Percentiles rank a stretch among this genome's conserved stretches.
Conservation (phyloP, 2,888 invertebrate genomes). For the Thymelicus acteon region DNA sequence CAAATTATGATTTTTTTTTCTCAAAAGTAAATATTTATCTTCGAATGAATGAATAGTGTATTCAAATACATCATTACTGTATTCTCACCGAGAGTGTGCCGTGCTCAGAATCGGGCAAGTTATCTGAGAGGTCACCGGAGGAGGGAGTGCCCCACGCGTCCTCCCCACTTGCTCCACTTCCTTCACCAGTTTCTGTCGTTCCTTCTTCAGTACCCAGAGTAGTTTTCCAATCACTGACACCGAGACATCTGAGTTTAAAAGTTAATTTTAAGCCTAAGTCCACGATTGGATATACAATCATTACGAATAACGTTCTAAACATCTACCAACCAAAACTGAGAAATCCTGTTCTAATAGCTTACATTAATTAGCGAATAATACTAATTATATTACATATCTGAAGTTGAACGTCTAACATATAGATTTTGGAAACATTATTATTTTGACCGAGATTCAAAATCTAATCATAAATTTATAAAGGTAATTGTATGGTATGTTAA, state of each 20-base stretch:
- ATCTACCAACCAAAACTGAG: background rate
- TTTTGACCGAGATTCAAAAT: background rate
- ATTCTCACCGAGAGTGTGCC: constrained; percentile 86
- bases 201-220: constrained; percentile 86
- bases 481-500: background rate
- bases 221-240: constrained; percentile 85
- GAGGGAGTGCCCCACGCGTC: constrained; percentile 96
- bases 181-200: constrained; percentile 87
- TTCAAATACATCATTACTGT: constrained; percentile 1
- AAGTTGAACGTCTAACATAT: background rate
- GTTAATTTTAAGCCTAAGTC: background rate
- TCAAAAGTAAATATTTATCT: too few species aligned
- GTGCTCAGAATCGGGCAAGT: constrained; percentile 88
- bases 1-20: too few species aligned
- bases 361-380: background rate
- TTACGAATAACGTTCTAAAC: background rate
- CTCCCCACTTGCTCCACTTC: constrained; percentile 93
- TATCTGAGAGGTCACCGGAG: constrained; percentile 92
- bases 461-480: background rate
- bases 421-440: background rate
- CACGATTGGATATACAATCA: background rate
- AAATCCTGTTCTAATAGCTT: constrained; percentile 2
- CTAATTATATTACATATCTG: background rate
- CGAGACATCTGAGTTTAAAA: constrained; percentile 64
- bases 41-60: background rate